These are phyloP conservation scores for Orius laevigatus DNA, from an alignment of 1,140 invertebrate species.

Conservation along the genomic window DNA sequence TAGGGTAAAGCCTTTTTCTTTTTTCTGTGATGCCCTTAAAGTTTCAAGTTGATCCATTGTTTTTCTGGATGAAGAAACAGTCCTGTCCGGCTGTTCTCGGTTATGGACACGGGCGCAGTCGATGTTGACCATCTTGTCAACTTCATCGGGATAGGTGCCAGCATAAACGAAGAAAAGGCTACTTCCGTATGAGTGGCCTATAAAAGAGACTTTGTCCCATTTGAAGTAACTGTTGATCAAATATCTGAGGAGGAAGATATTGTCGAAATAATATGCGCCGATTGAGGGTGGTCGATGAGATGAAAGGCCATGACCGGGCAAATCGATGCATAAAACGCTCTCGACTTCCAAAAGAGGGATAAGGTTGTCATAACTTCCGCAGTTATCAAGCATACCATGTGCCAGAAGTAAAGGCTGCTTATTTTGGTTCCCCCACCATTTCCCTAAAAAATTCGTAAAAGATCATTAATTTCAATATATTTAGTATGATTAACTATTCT, in stretches of 20 bases:
- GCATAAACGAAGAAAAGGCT: conserved; percentile 63
- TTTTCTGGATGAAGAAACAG: no score
- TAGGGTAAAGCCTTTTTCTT: no score
- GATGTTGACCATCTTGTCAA: conserved; percentile 50
- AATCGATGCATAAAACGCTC: conserved; percentile 46
- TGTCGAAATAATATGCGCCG: no score
- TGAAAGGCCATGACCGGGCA: conserved; percentile 68
- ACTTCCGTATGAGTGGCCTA: conserved; percentile 69
- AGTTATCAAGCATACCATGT: conserved; percentile 83
- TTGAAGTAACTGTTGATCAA: conserved; percentile 55
- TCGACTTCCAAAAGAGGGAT: conserved; percentile 48
- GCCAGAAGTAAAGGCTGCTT: conserved; percentile 57
- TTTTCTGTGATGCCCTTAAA: no score
- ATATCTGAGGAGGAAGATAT: neutral
- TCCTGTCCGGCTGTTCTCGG: no score
- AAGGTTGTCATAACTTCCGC: conserved; percentile 65
- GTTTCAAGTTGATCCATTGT: no score
- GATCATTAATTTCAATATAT: no score
- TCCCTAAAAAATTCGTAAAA: conserved; percentile 32
- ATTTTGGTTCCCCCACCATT: conserved; percentile 57
- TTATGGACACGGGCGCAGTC: conserved; percentile 31
- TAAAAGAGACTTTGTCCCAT: conserved; percentile 56
- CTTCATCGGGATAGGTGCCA: conserved; percentile 52
- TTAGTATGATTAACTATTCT: no score
- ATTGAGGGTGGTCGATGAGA: conserved; percentile 43